Percentiles rank a stretch among this genome's conserved stretches.
phyloP scores from a whole-genome alignment of 2,888 invertebrate genomes.

The Limenitis camilla region DNA sequence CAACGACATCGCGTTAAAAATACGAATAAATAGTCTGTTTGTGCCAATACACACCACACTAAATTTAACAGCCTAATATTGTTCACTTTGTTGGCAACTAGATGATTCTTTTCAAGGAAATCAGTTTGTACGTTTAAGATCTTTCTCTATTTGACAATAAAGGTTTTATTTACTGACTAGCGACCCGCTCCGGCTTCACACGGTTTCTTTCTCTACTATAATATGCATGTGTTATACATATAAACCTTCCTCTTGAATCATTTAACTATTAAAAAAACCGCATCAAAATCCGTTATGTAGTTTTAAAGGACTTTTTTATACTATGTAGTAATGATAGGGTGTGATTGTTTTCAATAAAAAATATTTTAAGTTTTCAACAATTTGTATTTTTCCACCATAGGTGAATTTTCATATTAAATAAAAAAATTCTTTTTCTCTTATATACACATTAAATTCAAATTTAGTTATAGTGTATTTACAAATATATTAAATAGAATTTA shows the following conservation, averaged over 20 bases:
- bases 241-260: too few relatives aligned
- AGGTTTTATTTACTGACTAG: too few relatives aligned
- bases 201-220: too few relatives aligned
- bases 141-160: too few relatives aligned
- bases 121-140: constrained; percentile 5
- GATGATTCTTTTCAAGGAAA: constrained; percentile 22
- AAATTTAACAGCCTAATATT: constrained; percentile 33
- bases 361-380: constrained; percentile 63
- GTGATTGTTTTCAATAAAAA: constrained; percentile 34
- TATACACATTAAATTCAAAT: constrained; percentile 74
- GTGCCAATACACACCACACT: constrained; percentile 36
- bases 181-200: too few relatives aligned
- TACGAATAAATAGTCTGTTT: constrained; percentile 28
- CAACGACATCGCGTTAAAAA: constrained; percentile 22
- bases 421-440: constrained; percentile 66
- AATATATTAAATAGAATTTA: constrained; percentile 76
- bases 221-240: too few relatives aligned
- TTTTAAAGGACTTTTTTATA: too few relatives aligned
- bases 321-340: too few relatives aligned
- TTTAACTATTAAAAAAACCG: too few relatives aligned
- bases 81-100: constrained; percentile 34
- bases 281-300: constrained; percentile 11
- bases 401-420: constrained; percentile 68
- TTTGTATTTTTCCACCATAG: constrained; percentile 73
- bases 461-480: constrained; percentile 75